Base-by-base conservation (phyloP, 2,113 vertebrate species). In the Ascaphus truei region DNA sequence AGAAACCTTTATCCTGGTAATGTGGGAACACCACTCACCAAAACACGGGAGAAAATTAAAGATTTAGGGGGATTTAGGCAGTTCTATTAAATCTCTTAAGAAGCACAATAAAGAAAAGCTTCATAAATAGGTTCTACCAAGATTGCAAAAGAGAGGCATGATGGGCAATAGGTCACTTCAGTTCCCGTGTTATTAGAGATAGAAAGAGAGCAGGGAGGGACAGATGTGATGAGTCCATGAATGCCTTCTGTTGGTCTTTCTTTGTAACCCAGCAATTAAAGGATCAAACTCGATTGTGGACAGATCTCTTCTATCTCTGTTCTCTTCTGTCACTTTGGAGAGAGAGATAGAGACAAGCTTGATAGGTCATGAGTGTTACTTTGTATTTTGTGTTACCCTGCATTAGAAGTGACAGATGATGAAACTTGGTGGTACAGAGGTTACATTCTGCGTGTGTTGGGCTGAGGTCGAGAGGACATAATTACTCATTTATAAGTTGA, bases 31-130 rank as follows among this genome's bases (percentile, higher is more conserved):
- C 5, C 61, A 27, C 11, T 20, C 63, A 7, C 63, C 36, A 66
- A 66, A 55, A 41, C 62, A 65, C 29, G 63, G 30, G 13, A 53
- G 62, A 65, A 66, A 66, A 66, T 66, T 23, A 55, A 31, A 66
- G 63, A 55, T 66, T 66, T 29, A 39, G 63, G 39, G 10, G 63
- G 50, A 66, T 66, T 66, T 56, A 56, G 63, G 27, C 25, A n/a
- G 36, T 25, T 7, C 10, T 33, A 66, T 66, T 66, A 66, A 55
- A 55, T 25, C 50, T 66, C 36, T 43, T 66, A 43, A 43, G 50
- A 55, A 30, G 16, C 25, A 39, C 63, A 66, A 18, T 26, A 66
- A 56, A 66, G 50, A 27, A 53, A 64, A 48, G 8, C 3, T 33
- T 25, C 39, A 56, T 31, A 66, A 55, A 66, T 66, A 41, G 62